Base-by-base conservation (phyloP, 2,888 invertebrate genomes). In the Hipparchia sbordonii region DNA sequence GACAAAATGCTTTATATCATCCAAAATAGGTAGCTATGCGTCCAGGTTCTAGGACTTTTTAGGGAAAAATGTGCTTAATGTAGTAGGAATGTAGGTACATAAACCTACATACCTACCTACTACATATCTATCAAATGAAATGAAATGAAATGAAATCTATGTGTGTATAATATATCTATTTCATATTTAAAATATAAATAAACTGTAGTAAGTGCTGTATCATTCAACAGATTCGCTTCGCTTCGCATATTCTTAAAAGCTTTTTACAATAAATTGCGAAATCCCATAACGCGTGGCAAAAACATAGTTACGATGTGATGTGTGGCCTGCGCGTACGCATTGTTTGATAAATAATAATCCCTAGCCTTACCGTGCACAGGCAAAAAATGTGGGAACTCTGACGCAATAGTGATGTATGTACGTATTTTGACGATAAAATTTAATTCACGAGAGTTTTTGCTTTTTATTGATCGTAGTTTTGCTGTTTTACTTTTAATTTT, bases 211-310 rank as follows among this genome's bases (percentile, higher is more conserved):
- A 65, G 51, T 52, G 45, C n/a, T 67, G 46, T 51, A 57, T 72
- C 63, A 13, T 68, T 68, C 63, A 72, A 12, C 67, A 56, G 33
- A 54, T 69, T 69, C 56, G 63, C 51, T 71, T 45, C 62, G 63
- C 63, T 52, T 23, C 39, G 51, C 68, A 39, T 71, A 74, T 72
- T 75, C 75, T 70, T 77, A 75, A 79, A 78, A 76, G 72, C 73
- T 79, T 84, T 83, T 82, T 79, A 81, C 78, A 86, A 90, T 89
- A 87, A 85, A 87, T 83, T 85, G 79, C 77, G 79, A 80, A 84
- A 92, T 91, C 90, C 89, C 87, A 91, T 93, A 90, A 91, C 89
- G 85, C 77, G 78, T 83, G 79, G 85, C 86, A 91, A 92, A 92
- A 90, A 89, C 81, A 68, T 86, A 78, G 83, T 85, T 86, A 82